Conservation (phyloP, 2,888 invertebrate genomes). For the Cordilura impudica region DNA sequence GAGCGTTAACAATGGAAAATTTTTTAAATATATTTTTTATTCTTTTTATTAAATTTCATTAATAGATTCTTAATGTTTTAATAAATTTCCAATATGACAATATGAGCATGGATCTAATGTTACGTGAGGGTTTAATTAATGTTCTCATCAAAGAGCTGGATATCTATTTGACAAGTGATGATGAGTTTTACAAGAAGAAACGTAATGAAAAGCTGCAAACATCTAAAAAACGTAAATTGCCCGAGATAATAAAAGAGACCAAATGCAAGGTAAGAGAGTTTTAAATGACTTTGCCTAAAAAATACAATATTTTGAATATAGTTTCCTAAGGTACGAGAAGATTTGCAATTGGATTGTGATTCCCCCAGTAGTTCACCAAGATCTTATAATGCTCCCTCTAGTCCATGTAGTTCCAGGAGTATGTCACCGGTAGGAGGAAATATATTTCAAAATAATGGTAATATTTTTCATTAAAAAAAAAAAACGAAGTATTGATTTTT, state of each 20-base stretch:
- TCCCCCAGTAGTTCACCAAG: slow-evolving; percentile 76
- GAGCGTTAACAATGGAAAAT: too few species aligned
- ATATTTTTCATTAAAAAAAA: not conserved
- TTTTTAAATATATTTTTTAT: not conserved
- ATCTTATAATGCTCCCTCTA: slow-evolving; percentile 71
- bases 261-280: slow-evolving; percentile 69
- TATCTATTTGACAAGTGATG: slow-evolving; percentile 73
- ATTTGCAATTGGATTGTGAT: slow-evolving; percentile 70
- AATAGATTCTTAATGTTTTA: slow-evolving; percentile 74
- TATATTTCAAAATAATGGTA: slow-evolving; percentile 65
- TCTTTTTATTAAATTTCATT: not conserved
- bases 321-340: slow-evolving; percentile 72
- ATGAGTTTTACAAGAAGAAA: slow-evolving; percentile 73
- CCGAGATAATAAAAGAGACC: slow-evolving; percentile 64
- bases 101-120: slow-evolving; percentile 79
- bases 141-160: slow-evolving; percentile 79
- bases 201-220: slow-evolving; percentile 73
- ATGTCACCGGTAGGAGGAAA: slow-evolving; percentile 74
- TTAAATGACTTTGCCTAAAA: not conserved
- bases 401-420: slow-evolving; percentile 76
- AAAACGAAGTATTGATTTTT: not conserved
- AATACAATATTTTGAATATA: slow-evolving; percentile 41
- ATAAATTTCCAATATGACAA: slow-evolving; percentile 79
- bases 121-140: slow-evolving; percentile 80
- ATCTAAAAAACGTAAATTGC: slow-evolving; percentile 72